Conservation (phyloP, 2,113 vertebrate genomes). For the Pseudorectes ferrugineus region DNA sequence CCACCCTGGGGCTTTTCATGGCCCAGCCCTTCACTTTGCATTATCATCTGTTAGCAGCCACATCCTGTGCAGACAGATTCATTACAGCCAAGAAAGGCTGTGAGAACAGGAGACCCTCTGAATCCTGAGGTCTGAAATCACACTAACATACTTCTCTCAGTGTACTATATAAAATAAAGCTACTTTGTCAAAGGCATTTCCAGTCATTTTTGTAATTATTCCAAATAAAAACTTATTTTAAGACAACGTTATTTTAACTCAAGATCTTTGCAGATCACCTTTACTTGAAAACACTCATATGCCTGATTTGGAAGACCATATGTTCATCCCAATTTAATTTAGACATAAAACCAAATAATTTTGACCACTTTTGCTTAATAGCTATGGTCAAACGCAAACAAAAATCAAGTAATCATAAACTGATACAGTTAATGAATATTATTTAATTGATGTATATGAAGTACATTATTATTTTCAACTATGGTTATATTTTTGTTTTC, state of each 20-base stretch:
- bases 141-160: neutral
- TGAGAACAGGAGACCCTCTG: constrained; percentile 23
- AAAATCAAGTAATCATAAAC: neutral
- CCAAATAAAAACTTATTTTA: neutral
- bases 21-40: constrained; percentile 63
- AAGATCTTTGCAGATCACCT: neutral
- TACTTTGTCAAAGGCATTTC: neutral
- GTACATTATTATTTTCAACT: neutral
- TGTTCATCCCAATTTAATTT: neutral
- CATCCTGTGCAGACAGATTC: constrained; percentile 62
- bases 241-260: neutral
- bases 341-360: neutral
- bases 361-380: neutral
- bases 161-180: neutral
- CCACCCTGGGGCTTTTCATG: constrained; percentile 60
- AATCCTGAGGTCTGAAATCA: constrained; percentile 18
- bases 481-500: neutral
- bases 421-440: neutral
- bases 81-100: constrained; percentile 27
- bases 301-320: neutral
- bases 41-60: constrained; percentile 67
- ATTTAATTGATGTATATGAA: neutral
- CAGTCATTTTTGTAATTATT: neutral
- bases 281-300: neutral
- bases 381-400: neutral